These are phyloP conservation scores for Rotaria magnacalcarata DNA, from an alignment of 2,888 invertebrate genomes.

Conservation along the genomic window DNA sequence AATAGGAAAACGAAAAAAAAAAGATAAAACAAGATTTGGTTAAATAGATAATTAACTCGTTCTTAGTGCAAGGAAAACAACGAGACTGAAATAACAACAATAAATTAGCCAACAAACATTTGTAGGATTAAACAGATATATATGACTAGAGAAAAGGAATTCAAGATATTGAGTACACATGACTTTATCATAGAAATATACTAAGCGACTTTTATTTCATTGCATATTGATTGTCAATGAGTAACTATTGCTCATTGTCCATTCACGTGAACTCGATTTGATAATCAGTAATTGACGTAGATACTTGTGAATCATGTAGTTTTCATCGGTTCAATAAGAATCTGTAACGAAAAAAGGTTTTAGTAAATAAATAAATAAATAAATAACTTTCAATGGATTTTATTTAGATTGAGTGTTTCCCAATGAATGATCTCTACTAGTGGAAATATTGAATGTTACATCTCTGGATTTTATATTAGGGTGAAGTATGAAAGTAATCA, in stretches of 20 bases:
- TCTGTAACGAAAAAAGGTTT: background rate
- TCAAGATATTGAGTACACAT: background rate
- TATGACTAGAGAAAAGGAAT: background rate
- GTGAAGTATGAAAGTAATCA: no score
- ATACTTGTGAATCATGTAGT: no score
- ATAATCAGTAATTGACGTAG: background rate
- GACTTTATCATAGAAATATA: background rate
- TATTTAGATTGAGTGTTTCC: no score
- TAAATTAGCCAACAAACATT: background rate
- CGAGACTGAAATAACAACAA: background rate
- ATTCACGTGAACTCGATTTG: background rate
- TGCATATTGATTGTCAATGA: background rate
- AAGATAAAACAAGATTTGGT: background rate
- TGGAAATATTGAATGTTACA: no score
- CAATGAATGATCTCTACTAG: no score
- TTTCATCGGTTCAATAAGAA: slow-evolving; percentile 9
- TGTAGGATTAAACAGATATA: background rate
- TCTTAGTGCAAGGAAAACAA: background rate
- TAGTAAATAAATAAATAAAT: no score
- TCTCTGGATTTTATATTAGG: no score
- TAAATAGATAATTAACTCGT: background rate
- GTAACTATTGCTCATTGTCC: background rate
- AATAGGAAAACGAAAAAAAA: no score
- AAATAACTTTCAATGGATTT: no score
- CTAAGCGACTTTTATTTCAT: background rate